Evolutionary conservation across 2,113 vertebrate species (phyloP), one percentile per base, ranked within the genome.

Genomic region (Solea senegalensis): DNA sequence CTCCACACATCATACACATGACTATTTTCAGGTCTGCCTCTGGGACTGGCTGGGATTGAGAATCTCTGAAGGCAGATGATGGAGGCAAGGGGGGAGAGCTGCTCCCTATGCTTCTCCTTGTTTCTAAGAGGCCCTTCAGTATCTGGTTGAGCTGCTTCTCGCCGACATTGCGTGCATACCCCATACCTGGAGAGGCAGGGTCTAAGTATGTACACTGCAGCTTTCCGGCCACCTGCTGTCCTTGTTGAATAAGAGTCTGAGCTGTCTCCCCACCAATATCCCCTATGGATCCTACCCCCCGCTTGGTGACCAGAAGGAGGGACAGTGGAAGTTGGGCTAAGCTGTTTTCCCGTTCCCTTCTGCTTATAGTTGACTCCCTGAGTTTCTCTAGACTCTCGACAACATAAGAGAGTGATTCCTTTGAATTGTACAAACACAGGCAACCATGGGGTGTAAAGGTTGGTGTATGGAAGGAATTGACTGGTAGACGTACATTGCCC

Each of bases 371-470:
- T 2, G 93, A 95, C 82, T 98, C 96, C 2, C 95, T 87, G 66
- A 96, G 94, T 86, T 95, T 98, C 65, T 99, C 97, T 73, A 99
- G 91, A 86, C 97, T 98, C 74, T 99, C 97, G 27, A 96, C 94
- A 46, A 99, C 95, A 12, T 99, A 99, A 7, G 95, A 96, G 4
- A 99, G 81, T 0, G 97, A 98, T 62, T 99, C 97, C 88, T 98
- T 98, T 9, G 97, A 98, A 88, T 98, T 98, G 86, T 99, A 99
- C 65, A 98, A 95, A 92, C 97, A 98, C 59, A 99, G 94, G 65
- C 96, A 98, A 16, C 97, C 97, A 0, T 99, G 97, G 0, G 97
- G 97, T 12, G 96, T 94, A 71, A 99, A 99, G 1, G 96, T 97
- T 1, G 97, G 94, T 0, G 97, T 98, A 65, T 98, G 96, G 87